Conservation (phyloP, 1,140 invertebrate species). For the Drosophila virilis region DNA sequence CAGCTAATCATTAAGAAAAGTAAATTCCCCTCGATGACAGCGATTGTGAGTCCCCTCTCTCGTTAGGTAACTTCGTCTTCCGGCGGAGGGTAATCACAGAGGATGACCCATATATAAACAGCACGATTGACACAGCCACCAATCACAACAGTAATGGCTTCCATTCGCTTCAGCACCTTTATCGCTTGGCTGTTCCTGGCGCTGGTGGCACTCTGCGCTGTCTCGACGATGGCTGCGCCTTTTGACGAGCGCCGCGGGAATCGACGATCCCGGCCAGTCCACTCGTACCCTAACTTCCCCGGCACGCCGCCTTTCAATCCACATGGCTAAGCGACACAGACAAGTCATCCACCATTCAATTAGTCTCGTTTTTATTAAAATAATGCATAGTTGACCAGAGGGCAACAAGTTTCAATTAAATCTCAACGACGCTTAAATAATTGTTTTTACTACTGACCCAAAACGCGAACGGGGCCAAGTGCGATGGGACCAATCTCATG, state of each 20-base stretch:
- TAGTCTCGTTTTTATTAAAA: constrained; percentile 4
- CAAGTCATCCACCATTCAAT: constrained; percentile 7
- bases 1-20: constrained; percentile 2
- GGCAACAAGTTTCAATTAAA: constrained; percentile 63
- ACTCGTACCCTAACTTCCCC: constrained; percentile 35
- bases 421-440: constrained; percentile 48
- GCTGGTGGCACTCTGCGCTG: constrained; percentile 41
- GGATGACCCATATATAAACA: constrained; percentile 49
- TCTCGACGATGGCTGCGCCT: constrained; percentile 37
- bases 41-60: constrained; percentile 36
- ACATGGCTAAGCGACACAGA: constrained; percentile 34
- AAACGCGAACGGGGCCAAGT: constrained; percentile 52
- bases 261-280: constrained; percentile 19
- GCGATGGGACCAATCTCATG: constrained; percentile 1
- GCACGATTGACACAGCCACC: constrained; percentile 2
- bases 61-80: constrained; percentile 18
- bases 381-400: constrained; percentile 6
- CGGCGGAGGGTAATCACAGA: constrained; percentile 35
- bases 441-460: constrained; percentile 43
- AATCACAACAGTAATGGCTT: constrained; percentile 42
- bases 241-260: constrained; percentile 51
- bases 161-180: constrained; percentile 33
- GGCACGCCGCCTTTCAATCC: constrained; percentile 76
- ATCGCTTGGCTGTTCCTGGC: constrained; percentile 49
- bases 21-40: constrained; percentile 41